Percentiles rank a stretch among this genome's conserved stretches.
Conservation (phyloP, 2,797 vertebrate species). For the Anolis apletophallus region DNA sequence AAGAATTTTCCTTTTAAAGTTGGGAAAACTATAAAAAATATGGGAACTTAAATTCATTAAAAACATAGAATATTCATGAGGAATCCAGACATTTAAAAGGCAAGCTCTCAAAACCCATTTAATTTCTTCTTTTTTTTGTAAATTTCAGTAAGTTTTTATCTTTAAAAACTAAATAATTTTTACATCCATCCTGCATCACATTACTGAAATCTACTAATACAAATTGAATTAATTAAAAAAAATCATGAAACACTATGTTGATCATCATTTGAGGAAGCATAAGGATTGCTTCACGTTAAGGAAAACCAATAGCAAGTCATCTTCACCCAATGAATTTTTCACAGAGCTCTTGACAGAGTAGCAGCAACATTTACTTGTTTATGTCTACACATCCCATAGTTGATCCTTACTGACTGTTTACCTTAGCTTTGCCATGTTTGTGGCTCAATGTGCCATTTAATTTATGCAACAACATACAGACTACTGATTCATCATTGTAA, state of each 20-base stretch:
- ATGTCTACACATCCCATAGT: background rate
- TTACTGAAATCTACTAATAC: background rate
- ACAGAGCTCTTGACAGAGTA: background rate
- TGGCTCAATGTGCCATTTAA: background rate
- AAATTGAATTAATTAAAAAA: background rate
- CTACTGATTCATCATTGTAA: background rate
- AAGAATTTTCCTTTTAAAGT: background rate
- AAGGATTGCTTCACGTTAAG: background rate
- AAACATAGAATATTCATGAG: background rate
- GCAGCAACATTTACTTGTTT: background rate
- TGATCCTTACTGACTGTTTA: background rate
- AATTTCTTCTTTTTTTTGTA: background rate
- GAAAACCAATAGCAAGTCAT: conserved; percentile 6
- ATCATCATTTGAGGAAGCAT: background rate
- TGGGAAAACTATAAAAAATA: background rate
- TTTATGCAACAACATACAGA: background rate
- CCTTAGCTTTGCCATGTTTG: background rate
- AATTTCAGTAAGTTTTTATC: background rate
- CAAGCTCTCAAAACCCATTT: background rate
- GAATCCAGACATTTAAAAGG: background rate
- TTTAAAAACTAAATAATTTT: background rate
- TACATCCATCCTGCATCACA: background rate
- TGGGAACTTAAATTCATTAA: background rate
- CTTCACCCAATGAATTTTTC: background rate
- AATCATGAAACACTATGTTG: background rate